Base-by-base conservation (phyloP, 2,113 vertebrate species). In the Colius striatus region DNA sequence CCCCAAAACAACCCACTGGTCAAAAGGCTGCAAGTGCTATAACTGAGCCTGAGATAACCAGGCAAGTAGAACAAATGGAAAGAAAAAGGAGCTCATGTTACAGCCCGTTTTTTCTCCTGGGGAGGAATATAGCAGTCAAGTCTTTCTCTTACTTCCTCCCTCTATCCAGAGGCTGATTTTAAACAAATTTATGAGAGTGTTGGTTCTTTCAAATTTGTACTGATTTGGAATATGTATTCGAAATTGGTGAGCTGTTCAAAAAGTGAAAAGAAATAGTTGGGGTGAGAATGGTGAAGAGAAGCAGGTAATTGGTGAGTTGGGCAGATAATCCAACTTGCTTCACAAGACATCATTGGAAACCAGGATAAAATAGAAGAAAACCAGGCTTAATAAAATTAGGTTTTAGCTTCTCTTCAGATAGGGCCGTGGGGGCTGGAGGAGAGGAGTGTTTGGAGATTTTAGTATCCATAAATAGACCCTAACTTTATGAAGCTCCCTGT, bases 331-430 rank as follows among this genome's bases (percentile, higher is more conserved):
- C 23, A 62, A 16, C 19, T 93, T 6, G 8, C 38, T 91, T 54
- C 2, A 0, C 36, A 16, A 79, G 29, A 45, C 17, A 14, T 41
- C 1, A 0, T 43, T 87, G 63, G 62, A 80, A 96, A 23, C 16
- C 25, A 70, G 22, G 18, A 45, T 94, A 36, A 84, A 87, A 54
- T 6, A 86, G 34, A 63, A 73, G 17, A 74, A 79, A 75, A n/a
- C 41, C 74, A 84, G 87, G 77, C 60, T 84, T 92, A 65, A 51
- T 94, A 79, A 66, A 91, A 76, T 32, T 70, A 34, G 8, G 10
- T 57, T 95, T 80, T 91, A n/a, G 81, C 17, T 50, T 75, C n/a
- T 75, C 13, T 90, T 43, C 36, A 54, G 7, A n/a, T n/a, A n/a
- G n/a, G n/a, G n/a, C n/a, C n/a, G n/a, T n/a, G n/a, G n/a, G n/a